A percentile compares a stretch with the other conserved stretches of the same genome.
phyloP scores from a whole-genome alignment of 2,888 invertebrate species.

The Cheilosia vulpina region DNA sequence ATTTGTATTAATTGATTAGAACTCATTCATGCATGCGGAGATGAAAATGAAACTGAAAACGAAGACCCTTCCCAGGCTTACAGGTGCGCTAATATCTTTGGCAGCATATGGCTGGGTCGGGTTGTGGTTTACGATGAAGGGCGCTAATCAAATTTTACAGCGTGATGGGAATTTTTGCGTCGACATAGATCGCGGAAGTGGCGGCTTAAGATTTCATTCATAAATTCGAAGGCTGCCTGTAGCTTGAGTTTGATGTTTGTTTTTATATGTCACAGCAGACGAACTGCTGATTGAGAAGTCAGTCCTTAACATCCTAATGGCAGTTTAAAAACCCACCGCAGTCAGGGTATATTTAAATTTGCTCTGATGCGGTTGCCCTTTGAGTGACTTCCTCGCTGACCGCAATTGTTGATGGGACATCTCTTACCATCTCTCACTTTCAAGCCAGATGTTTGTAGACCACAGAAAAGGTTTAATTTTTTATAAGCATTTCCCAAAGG shows the following conservation, averaged over 20 bases:
- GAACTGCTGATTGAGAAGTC: no score
- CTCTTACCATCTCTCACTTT: no score
- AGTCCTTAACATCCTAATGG: no score
- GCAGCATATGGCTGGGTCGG: constrained; percentile 37
- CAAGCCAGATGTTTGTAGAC: background rate
- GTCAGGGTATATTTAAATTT: no score
- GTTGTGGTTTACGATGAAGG: constrained; percentile 2
- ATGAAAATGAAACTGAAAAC: background rate
- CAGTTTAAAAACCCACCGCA: no score
- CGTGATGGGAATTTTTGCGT: constrained; percentile 10
- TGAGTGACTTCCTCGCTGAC: no score
- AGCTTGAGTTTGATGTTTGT: background rate
- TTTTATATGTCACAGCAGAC: no score
- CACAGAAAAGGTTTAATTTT: background rate
- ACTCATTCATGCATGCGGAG: constrained; percentile 25
- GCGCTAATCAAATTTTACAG: constrained; percentile 36
- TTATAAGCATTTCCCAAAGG: background rate
- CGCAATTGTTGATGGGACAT: background rate
- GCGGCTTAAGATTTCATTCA: constrained; percentile 13
- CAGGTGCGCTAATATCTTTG: background rate
- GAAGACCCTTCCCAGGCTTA: constrained; percentile 17
- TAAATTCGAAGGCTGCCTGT: background rate
- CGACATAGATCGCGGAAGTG: background rate
- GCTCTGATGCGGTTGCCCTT: no score
- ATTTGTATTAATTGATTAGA: constrained; percentile 58